phyloP scores from a whole-genome alignment of 2,113 vertebrate species.

The Ifrita kowaldi region DNA sequence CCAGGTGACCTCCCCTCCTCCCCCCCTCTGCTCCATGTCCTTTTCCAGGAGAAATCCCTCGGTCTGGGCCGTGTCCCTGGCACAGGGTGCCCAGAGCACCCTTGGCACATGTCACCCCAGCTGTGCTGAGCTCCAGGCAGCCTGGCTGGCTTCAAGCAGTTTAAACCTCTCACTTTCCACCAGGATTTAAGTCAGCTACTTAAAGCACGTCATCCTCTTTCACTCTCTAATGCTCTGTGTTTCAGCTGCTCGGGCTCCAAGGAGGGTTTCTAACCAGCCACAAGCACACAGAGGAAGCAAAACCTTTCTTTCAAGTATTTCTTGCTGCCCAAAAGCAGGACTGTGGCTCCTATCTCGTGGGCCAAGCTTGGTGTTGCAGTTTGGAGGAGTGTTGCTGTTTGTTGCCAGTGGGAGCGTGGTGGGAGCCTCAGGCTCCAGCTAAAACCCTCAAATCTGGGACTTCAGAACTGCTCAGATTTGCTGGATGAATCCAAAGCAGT shows the following conservation, averaged over 20 bases:
- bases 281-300: background rate
- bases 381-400: background rate
- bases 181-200: background rate
- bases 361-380: background rate
- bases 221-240: background rate
- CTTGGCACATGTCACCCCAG: fast-evolving
- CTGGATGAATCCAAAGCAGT: background rate
- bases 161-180: background rate
- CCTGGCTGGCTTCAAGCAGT: background rate
- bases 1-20: background rate
- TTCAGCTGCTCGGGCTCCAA: background rate
- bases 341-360: background rate
- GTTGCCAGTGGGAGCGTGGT: background rate
- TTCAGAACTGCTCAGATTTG: background rate
- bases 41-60: background rate
- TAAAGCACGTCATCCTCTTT: background rate
- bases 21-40: background rate
- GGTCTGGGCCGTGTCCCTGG: fast-evolving
- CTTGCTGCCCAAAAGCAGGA: background rate
- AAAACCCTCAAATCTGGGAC: background rate
- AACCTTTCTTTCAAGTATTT: background rate
- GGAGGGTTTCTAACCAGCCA: background rate
- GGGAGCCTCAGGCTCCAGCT: background rate
- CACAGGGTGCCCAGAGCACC: background rate
- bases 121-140: background rate